Conservation (phyloP, 92 coral and sea anemone genomes). For the Heliopora coerulea region DNA sequence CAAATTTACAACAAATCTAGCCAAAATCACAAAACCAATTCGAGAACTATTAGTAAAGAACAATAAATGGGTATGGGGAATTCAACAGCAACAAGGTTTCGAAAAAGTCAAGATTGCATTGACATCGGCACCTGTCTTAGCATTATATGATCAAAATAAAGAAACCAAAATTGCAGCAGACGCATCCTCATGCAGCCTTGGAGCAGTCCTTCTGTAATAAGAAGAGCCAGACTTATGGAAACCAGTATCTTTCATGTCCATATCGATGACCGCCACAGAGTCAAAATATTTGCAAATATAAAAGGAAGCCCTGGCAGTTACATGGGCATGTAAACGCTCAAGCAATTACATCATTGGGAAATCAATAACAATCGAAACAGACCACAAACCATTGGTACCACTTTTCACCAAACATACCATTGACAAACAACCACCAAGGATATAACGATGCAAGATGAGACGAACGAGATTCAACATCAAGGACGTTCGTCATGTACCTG, state of each 20-base stretch:
- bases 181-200: conserved; percentile 52
- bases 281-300: conserved; percentile 51
- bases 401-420: conserved; percentile 29
- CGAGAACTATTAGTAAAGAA: conserved; percentile 55
- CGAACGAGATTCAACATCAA: conserved; percentile 54
- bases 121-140: conserved; percentile 49
- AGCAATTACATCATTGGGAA: conserved; percentile 46
- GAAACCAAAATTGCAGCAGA: conserved; percentile 52
- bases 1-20: conserved; percentile 42
- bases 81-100: conserved; percentile 52
- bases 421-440: conserved; percentile 39
- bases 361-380: conserved; percentile 41
- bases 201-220: conserved; percentile 44
- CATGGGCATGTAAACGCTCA: conserved; percentile 48
- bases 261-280: conserved; percentile 52
- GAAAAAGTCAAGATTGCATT: conserved; percentile 44
- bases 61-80: conserved; percentile 60
- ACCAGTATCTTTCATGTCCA: conserved; percentile 36
- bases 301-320: conserved; percentile 59
- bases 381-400: conserved; percentile 51
- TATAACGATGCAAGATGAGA: conserved; percentile 49
- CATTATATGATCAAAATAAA: conserved; percentile 36
- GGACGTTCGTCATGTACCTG: conserved; percentile 40
- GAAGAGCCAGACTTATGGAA: conserved; percentile 32
- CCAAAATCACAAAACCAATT: conserved; percentile 59